Base-by-base conservation (phyloP, 2,113 vertebrate genomes). In the Diphyllodes magnificus region DNA sequence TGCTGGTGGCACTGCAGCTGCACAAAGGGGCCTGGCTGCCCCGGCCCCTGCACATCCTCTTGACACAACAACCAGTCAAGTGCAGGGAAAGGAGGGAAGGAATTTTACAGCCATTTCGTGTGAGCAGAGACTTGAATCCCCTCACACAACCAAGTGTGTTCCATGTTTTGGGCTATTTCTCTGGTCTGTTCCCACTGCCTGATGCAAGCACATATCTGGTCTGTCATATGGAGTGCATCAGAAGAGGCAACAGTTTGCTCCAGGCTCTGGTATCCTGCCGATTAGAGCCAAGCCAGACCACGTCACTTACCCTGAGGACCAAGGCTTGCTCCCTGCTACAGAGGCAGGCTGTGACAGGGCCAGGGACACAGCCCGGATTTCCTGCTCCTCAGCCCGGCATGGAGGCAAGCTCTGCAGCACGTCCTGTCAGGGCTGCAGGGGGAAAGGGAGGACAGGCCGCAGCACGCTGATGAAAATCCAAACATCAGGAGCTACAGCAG, bases 371-470 rank as follows among this genome's bases (percentile, higher is more conserved):
- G 91, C 73, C 77, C 2, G 11, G 72, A 86, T 92, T 88, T 95
- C 83, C 91, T 86, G 80, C 95, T 40, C 60, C 69, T 51, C 78
- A 93, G 61, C 81, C 78, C 14, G 0, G 70, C 70, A 60, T 1
- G 49, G n/a, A 87, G 47, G 18, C 81, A 70, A 82, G 88, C 63
- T 89, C 83, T 64, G 69, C 76, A 86, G 84, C 95, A 93, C 11
- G 12, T 88, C 93, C 81, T 1, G 0, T 16, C 0, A 0, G 63
- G 56, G 81, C 84, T 77, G 54, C 39, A 76, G 40, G 54, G 50
- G 66, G 17, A 79, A 82, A 79, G 66, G 78, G 50, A 91, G 23
- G 57, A 89, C 2, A 2, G 78, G 65, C 45, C 3, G 2, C 73
- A n/a, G 91, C 83, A 64, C 0, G 8, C 31, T 1, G 9, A 40